A percentile compares a stretch with the other conserved stretches of the same genome.
phyloP scores from a whole-genome alignment of 1,140 invertebrate genomes.

The Augochlora pura region DNA sequence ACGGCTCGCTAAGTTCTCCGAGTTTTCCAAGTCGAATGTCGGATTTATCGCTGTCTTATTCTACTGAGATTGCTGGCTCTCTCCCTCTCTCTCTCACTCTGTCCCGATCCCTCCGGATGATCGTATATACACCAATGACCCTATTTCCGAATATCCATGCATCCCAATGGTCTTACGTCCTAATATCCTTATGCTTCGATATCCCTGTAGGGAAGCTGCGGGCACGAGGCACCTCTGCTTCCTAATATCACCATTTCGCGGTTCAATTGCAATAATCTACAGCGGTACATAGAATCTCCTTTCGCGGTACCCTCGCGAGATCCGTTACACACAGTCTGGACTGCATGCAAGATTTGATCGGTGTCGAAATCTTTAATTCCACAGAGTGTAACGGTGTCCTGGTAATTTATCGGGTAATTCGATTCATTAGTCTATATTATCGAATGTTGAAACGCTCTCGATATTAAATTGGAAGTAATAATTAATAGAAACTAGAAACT shows the following conservation, averaged over 20 bases:
- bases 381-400: too few species aligned
- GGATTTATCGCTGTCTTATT: neutral
- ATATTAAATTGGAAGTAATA: too few species aligned
- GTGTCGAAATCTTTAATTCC: too few species aligned
- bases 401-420: too few species aligned
- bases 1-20: neutral
- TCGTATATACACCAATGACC: neutral
- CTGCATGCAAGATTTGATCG: too few species aligned
- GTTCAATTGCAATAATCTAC: neutral
- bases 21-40: neutral
- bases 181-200: neutral
- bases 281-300: neutral
- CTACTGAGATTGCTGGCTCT: neutral
- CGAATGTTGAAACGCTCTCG: too few species aligned
- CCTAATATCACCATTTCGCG: neutral
- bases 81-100: too few species aligned
- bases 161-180: neutral
- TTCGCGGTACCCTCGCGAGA: too few species aligned
- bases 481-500: too few species aligned
- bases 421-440: too few species aligned
- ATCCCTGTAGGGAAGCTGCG: neutral
- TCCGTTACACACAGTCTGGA: too few species aligned
- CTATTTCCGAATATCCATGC: slow-evolving; percentile 1
- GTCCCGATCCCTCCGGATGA: neutral
- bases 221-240: neutral